Conservation (phyloP, 2,888 invertebrate species). For the Agrochola circellaris region DNA sequence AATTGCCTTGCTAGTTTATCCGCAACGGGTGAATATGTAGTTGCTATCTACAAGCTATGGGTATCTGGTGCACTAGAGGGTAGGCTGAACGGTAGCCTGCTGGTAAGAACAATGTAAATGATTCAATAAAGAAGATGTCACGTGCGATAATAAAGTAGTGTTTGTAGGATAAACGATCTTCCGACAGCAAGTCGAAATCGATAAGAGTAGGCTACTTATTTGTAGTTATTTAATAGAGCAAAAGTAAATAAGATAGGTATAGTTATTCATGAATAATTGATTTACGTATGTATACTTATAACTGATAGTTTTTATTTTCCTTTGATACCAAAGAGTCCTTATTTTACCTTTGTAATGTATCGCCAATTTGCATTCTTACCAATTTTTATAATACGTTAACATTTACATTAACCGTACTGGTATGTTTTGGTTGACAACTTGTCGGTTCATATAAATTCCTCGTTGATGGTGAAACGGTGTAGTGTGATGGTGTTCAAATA, state of each 20-base stretch:
- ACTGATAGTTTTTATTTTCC: not conserved
- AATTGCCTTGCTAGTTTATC: slow-evolving; percentile 1
- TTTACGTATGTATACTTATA: not conserved
- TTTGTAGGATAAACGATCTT: not conserved
- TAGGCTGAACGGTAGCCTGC: slow-evolving; percentile 3
- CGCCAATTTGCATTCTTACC: not conserved
- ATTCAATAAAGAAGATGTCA: not conserved
- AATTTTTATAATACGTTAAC: not conserved
- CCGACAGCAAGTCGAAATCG: not conserved
- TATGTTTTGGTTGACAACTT: not conserved
- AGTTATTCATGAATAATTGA: not conserved
- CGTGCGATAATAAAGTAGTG: not conserved
- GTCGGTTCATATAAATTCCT: not conserved
- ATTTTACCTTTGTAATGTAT: not conserved
- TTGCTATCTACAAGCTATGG: not conserved
- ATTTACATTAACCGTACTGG: not conserved
- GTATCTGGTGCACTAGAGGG: not conserved
- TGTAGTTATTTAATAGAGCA: not conserved
- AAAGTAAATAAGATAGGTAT: not conserved
- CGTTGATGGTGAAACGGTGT: not conserved
- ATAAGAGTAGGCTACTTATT: too few relatives aligned
- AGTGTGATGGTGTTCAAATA: not conserved
- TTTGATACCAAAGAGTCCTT: not conserved
- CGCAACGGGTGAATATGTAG: not conserved
- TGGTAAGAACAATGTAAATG: not conserved